Percentiles rank a stretch among this genome's conserved stretches.
Evolutionary conservation across 2,888 invertebrate species (phyloP).

Genomic region (Sarcophaga carnaria): DNA sequence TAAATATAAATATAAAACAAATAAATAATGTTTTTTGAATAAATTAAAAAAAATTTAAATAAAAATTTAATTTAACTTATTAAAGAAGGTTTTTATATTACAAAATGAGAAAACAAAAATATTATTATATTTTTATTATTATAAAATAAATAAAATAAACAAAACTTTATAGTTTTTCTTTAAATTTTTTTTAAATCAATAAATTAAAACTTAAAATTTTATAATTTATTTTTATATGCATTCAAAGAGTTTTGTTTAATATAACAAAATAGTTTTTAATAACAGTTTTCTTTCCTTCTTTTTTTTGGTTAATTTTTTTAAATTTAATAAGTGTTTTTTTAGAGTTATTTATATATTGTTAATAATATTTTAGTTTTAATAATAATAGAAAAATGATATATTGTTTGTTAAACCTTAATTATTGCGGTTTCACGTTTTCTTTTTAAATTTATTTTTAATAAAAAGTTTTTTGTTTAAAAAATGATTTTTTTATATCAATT

Average conservation of each 20-base stretch:
- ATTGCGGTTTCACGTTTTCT: constrained; percentile 23
- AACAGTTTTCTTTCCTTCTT: constrained; percentile 72
- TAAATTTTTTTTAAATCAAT: no score
- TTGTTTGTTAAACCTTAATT: constrained; percentile 60
- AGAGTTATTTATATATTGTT: constrained; percentile 15
- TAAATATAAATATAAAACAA: no score
- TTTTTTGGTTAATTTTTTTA: constrained; percentile 15
- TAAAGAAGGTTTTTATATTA: no score
- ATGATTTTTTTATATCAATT: constrained; percentile 46
- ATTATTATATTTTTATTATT: no score
- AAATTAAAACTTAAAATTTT: no score
- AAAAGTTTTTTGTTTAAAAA: constrained; percentile 67
- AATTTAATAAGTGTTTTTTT: constrained; percentile 16
- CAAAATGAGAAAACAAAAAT: no score
- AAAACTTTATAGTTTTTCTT: no score
- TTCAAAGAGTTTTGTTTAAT: constrained; percentile 70
- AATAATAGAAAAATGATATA: constrained; percentile 68
- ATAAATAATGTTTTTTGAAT: no score
- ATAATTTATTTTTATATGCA: no score
- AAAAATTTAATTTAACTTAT: no score
- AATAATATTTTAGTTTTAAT: constrained; percentile 35
- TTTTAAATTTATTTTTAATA: constrained; percentile 65
- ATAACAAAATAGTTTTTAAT: constrained; percentile 77
- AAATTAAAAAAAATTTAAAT: no score
- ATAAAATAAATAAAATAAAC: no score